Percentiles rank a stretch among this genome's conserved stretches.
Conservation (phyloP, 2,888 invertebrate genomes). For the Liodrosophila aerea region DNA sequence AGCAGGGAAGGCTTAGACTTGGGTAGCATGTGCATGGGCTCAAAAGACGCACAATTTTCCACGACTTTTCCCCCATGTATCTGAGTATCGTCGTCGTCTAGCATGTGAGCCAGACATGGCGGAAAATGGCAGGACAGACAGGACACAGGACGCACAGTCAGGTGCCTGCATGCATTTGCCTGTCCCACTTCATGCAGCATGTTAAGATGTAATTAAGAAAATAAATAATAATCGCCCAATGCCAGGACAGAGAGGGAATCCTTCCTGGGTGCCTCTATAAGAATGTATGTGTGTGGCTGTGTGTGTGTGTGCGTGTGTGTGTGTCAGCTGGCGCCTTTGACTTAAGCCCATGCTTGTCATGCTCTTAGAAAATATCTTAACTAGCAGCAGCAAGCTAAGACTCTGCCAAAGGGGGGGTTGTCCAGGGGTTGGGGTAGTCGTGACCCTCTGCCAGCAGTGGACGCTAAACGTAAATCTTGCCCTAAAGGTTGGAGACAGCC, state of each 20-base stretch:
- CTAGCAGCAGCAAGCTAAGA: constrained; percentile 35
- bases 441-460: constrained; percentile 4
- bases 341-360: constrained; percentile 73
- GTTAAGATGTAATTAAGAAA: constrained; percentile 79
- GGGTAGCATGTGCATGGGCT: constrained; percentile 70
- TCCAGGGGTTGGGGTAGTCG: background rate
- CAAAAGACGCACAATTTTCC: constrained; percentile 63
- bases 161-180: constrained; percentile 43
- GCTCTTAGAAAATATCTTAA: constrained; percentile 70
- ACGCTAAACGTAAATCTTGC: constrained; percentile 46
- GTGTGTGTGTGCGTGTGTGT: constrained; percentile 27
- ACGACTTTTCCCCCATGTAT: constrained; percentile 53
- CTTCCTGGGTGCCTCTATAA: too few relatives aligned
- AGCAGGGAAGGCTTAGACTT: constrained; percentile 65
- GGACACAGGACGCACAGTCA: constrained; percentile 24
- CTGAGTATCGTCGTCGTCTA: too few relatives aligned
- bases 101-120: constrained; percentile 52
- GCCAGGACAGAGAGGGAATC: constrained; percentile 33
- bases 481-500: constrained; percentile 14
- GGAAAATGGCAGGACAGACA: background rate
- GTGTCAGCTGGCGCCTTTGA: constrained; percentile 53
- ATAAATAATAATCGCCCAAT: constrained; percentile 79
- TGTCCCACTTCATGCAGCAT: constrained; percentile 60
- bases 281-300: constrained; percentile 7
- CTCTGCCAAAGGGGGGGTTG: constrained; percentile 3